Evolutionary conservation across 2,888 invertebrate species (phyloP), one percentile per base, ranked within the genome.

Genomic region (Andrena marginata): DNA sequence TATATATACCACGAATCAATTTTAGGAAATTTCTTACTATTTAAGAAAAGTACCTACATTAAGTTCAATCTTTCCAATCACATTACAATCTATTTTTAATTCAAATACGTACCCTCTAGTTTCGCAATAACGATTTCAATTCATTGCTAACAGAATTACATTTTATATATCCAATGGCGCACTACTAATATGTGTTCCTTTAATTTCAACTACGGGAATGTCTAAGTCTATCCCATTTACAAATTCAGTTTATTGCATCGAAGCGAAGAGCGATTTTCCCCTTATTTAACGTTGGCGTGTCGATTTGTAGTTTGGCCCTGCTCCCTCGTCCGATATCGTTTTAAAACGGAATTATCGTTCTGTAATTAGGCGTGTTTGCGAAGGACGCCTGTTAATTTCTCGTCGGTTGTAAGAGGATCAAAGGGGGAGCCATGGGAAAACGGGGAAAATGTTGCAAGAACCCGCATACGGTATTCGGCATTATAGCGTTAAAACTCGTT

Each of bases 401-500:
- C 73, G 42, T 64, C 56, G 71, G 48, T 56, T 29, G 69, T 31
- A 73, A 72, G 65, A 48, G 77, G 83, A 87, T 71, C 81, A 82
- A 77, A 87, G 77, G 48, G 62, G 26, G 60, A 56, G 64, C 56
- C 80, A 73, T 42, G 77, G 79, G 82, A 86, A 86, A 86, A 82
- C 77, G 77, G 49, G 48, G 56, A 76, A 80, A 85, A 86, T 67
- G 82, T 76, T 76, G 29, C 70, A 77, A 70, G 77, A 79, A 72
- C 87, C 83, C 81, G 85, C 86, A 89, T 85, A 82, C 67, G 68
- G 72, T 85, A 85, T 80, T 84, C 71, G 85, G 73, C 77, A 77
- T 89, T 85, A 85, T 79, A 84, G 77, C 82, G 82, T 88, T 89
- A 87, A 82, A 84, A 87, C 87, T 89, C 86, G 85, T 89, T 89